phyloP scores from a whole-genome alignment of 2,888 invertebrate species.

The Ptilodon capucinus region DNA sequence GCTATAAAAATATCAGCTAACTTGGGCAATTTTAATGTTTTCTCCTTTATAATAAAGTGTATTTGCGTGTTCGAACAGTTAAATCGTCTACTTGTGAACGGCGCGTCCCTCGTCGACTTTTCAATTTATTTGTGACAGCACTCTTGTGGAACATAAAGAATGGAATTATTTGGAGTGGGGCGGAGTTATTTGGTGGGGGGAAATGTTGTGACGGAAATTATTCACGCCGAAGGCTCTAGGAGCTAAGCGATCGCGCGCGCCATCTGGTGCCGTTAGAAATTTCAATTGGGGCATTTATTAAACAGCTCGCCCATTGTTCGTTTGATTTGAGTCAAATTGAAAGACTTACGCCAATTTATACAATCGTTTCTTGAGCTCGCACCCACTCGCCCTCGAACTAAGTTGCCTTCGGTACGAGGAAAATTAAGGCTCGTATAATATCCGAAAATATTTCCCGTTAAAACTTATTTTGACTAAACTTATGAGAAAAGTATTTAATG shows the following conservation, averaged over 20 bases:
- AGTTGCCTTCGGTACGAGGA: slow-evolving; percentile 10
- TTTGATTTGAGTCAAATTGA: slow-evolving; percentile 50
- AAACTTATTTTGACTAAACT: slow-evolving; percentile 5
- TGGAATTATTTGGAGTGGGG: slow-evolving; percentile 43
- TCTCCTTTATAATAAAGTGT: slow-evolving; percentile 33
- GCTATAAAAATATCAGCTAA: slow-evolving; percentile 4
- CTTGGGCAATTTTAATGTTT: slow-evolving; percentile 16
- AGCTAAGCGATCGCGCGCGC: slow-evolving; percentile 47
- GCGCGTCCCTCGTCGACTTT: slow-evolving; percentile 35
- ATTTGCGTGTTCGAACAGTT: slow-evolving; percentile 39
- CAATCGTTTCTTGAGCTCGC: slow-evolving; percentile 17
- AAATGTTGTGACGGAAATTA: slow-evolving; percentile 62
- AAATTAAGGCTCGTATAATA: slow-evolving; percentile 22
- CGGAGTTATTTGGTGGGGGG: slow-evolving; percentile 38
- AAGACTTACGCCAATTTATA: slow-evolving; percentile 31
- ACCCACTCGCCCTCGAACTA: slow-evolving; percentile 12
- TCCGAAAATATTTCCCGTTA: slow-evolving; percentile 7
- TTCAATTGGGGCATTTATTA: slow-evolving; percentile 65
- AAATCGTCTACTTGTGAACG: slow-evolving; percentile 21
- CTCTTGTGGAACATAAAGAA: slow-evolving; percentile 45
- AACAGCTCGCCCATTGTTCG: slow-evolving; percentile 54
- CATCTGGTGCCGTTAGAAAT: slow-evolving; percentile 62
- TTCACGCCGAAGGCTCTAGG: slow-evolving; percentile 49
- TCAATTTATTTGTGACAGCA: slow-evolving; percentile 53
- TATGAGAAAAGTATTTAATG: slow-evolving; percentile 1